Percentiles rank a stretch among this genome's conserved stretches.
phyloP scores from a whole-genome alignment of 2,888 invertebrate genomes.

The Halocaridina rubra region DNA sequence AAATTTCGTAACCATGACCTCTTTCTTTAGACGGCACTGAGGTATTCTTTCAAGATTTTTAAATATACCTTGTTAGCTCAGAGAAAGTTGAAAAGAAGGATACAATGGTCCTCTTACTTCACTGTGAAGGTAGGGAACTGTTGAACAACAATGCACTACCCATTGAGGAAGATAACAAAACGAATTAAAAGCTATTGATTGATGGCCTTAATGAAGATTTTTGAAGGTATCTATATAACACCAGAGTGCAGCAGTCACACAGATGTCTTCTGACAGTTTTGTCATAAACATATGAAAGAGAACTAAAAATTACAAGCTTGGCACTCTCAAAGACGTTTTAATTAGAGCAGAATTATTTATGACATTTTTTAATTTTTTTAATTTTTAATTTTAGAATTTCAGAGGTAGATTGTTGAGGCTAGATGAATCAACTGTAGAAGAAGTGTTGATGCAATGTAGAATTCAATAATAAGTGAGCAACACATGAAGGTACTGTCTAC shows the following conservation, averaged over 20 bases:
- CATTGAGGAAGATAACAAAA: too few relatives aligned
- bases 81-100: background rate
- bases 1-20: background rate
- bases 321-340: background rate
- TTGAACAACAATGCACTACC: too few relatives aligned
- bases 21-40: background rate
- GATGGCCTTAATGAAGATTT: background rate
- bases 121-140: too few relatives aligned
- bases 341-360: background rate
- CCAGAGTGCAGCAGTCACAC: background rate
- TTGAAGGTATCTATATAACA: background rate
- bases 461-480: background rate
- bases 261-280: background rate
- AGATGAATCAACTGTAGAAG: background rate
- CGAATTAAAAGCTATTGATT: too few relatives aligned
- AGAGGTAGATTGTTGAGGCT: background rate
- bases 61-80: too few relatives aligned
- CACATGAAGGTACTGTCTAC: background rate
- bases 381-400: too few relatives aligned
- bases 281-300: background rate
- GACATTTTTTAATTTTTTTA: too few relatives aligned
- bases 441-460: background rate
- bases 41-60: too few relatives aligned
- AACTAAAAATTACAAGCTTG: background rate
- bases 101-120: too few relatives aligned